phyloP scores from a whole-genome alignment of 2,888 invertebrate species.

The Athripsodes cinereus region DNA sequence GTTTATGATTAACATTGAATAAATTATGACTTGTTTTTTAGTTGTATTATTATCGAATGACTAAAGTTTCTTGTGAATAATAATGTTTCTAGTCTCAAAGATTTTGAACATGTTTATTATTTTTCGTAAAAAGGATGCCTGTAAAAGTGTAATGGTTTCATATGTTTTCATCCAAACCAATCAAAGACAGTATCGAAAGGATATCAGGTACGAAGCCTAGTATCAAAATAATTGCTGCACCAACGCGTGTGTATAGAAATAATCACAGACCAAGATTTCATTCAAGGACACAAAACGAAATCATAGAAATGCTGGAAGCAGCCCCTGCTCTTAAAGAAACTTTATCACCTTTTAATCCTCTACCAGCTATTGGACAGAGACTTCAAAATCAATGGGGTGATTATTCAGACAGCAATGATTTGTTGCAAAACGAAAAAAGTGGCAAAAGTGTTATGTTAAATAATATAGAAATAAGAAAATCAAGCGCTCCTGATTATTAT shows the following conservation, averaged over 20 bases:
- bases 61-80: too few relatives aligned
- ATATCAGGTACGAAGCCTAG: background rate
- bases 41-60: too few relatives aligned
- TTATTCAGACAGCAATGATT: constrained; percentile 30
- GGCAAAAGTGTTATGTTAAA: constrained; percentile 9
- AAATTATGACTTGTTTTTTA: too few relatives aligned
- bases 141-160: background rate
- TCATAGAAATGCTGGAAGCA: constrained; percentile 39
- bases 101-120: background rate
- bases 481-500: constrained; percentile 17
- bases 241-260: background rate
- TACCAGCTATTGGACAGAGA: constrained; percentile 44
- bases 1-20: too few relatives aligned
- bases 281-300: constrained; percentile 18
- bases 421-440: constrained; percentile 39
- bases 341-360: constrained; percentile 44
- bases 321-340: constrained; percentile 38
- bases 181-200: background rate
- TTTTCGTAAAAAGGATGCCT: background rate
- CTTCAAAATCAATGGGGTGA: constrained; percentile 8
- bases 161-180: background rate
- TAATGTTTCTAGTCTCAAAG: too few relatives aligned
- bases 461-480: constrained; percentile 16
- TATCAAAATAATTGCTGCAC: background rate
- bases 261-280: background rate